Conservation (phyloP, 2,888 invertebrate genomes). For the Rhogogaster chlorosoma region DNA sequence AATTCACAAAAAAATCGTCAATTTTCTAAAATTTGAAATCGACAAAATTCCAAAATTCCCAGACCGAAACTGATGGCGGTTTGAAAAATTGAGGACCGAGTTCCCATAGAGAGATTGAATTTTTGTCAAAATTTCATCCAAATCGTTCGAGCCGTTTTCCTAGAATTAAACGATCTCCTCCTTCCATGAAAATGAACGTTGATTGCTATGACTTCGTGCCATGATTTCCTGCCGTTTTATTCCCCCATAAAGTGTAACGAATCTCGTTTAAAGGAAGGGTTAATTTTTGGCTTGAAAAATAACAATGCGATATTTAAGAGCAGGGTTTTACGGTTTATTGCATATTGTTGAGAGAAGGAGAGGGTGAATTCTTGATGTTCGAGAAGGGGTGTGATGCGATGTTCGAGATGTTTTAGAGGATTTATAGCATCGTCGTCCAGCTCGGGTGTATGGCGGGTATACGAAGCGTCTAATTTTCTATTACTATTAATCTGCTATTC, state of each 20-base stretch:
- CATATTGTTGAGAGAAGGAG: background rate
- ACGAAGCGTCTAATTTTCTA: constrained; percentile 56
- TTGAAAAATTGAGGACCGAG: background rate
- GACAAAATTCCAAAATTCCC: background rate
- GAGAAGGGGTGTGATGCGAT: background rate
- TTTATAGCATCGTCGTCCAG: constrained; percentile 10
- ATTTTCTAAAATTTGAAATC: background rate
- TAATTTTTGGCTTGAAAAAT: background rate
- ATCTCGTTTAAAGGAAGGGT: background rate
- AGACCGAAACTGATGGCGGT: background rate
- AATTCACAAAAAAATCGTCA: background rate
- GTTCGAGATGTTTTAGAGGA: background rate
- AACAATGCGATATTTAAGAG: background rate
- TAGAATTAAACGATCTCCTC: background rate
- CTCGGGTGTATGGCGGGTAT: background rate
- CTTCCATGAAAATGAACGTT: background rate
- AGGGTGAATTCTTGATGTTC: background rate
- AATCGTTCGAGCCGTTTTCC: background rate
- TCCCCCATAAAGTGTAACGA: background rate
- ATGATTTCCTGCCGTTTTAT: background rate
- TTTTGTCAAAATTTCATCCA: background rate
- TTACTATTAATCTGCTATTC: constrained; percentile 66
- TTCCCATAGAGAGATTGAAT: background rate
- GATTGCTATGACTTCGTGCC: background rate
- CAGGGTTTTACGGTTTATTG: background rate